phyloP scores from a whole-genome alignment of 2,888 invertebrate genomes.

The Lycophotia porphyrea region DNA sequence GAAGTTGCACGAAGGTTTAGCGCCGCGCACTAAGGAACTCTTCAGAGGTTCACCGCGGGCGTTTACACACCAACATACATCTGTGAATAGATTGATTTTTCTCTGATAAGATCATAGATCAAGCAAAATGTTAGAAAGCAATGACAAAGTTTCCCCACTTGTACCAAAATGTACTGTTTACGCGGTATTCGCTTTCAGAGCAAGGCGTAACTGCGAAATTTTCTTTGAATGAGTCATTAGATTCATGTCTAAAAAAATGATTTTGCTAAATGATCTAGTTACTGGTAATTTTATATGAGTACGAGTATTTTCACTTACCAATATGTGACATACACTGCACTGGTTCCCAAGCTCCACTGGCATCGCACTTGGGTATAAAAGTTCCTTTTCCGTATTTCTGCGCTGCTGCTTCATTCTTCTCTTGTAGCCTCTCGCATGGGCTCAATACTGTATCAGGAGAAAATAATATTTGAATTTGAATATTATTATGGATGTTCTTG shows the following conservation, averaged over 20 bases:
- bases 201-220: neutral
- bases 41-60: slow-evolving; percentile 95
- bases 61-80: slow-evolving; percentile 97
- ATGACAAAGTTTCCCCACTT: no score
- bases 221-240: neutral
- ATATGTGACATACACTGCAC: slow-evolving; percentile 94
- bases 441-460: slow-evolving; percentile 90
- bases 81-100: slow-evolving; percentile 78
- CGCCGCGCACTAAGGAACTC: slow-evolving; percentile 94
- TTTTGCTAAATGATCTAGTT: neutral
- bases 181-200: no score
- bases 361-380: slow-evolving; percentile 94
- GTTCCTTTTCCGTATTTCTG: slow-evolving; percentile 93
- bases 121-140: no score
- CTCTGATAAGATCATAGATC: neutral
- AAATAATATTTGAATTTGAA: slow-evolving; percentile 4
- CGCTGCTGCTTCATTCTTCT: slow-evolving; percentile 94
- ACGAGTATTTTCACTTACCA: slow-evolving; percentile 74
- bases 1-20: slow-evolving; percentile 94
- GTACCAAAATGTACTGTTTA: no score
- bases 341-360: slow-evolving; percentile 94
- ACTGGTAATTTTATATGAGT: neutral
- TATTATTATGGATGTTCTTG: no score
- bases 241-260: neutral
- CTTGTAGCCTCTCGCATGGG: slow-evolving; percentile 94